Percentiles rank a stretch among this genome's conserved stretches.
These are phyloP conservation scores for Thera britannica DNA, from an alignment of 2,888 invertebrate species.

Conservation along the genomic window DNA sequence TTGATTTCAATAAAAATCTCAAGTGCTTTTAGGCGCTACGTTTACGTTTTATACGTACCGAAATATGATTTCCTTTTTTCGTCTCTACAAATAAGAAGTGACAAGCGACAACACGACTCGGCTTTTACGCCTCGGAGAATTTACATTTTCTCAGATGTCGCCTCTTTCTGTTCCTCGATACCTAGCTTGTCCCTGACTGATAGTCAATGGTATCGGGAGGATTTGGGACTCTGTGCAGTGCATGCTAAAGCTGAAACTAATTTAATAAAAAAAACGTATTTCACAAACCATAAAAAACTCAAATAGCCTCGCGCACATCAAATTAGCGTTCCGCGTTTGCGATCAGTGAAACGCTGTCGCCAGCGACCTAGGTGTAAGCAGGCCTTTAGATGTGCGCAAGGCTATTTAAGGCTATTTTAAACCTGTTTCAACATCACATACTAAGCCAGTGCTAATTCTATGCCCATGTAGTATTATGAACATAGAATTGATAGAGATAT, in stretches of 20 bases:
- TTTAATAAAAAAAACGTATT: not conserved
- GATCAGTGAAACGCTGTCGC: too few relatives aligned
- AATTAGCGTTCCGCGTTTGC: too few relatives aligned
- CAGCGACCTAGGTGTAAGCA: too few relatives aligned
- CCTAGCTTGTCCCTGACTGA: too few relatives aligned
- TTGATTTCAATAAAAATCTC: slow-evolving; percentile 56
- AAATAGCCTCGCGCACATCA: not conserved
- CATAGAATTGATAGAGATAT: too few relatives aligned
- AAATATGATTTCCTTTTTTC: slow-evolving; percentile 68
- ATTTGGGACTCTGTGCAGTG: slow-evolving; percentile 27
- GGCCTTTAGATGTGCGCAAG: too few relatives aligned
- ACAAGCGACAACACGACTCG: slow-evolving; percentile 67
- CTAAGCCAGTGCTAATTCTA: too few relatives aligned
- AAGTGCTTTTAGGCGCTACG: slow-evolving; percentile 50
- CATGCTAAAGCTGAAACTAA: slow-evolving; percentile 9
- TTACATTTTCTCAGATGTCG: slow-evolving; percentile 60
- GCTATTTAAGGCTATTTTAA: too few relatives aligned
- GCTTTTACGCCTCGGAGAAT: slow-evolving; percentile 68
- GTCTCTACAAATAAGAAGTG: slow-evolving; percentile 61
- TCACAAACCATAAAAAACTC: not conserved
- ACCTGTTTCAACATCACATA: too few relatives aligned
- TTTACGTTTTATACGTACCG: slow-evolving; percentile 41
- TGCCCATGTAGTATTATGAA: too few relatives aligned
- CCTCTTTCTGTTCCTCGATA: slow-evolving; percentile 44
- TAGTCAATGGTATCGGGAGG: slow-evolving; percentile 46